Base-by-base conservation (phyloP, 2,888 invertebrate genomes). In the Dendrolimus houi region DNA sequence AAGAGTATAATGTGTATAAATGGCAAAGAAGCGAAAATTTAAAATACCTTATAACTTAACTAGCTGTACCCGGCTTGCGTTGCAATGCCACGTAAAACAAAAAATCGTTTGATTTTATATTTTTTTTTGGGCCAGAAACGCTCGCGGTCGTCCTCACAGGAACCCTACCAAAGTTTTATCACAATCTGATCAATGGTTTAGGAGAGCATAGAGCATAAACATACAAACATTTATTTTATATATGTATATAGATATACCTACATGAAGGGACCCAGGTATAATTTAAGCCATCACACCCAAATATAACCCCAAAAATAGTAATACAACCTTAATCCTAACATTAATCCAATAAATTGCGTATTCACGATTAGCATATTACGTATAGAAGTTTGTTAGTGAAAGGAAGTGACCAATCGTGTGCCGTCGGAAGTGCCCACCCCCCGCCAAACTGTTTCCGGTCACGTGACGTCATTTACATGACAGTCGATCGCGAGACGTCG, bases 401-500 rank as follows among this genome's bases (percentile, higher is more conserved):
- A 87, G 90, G 90, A 90, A 86, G 88, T 87, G 85, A 81, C 88
- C 88, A 89, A 90, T 90, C 86, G 84, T 86, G 84, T 83, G 84
- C 78, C 63, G 81, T 84, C 85, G 87, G 86, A 84, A 81, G 76
- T 79, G 6, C 74, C 83, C 79, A 74, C 85, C 85, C 85, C 78
- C 81, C 80, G 74, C 82, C 84, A 77, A 83, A 83, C 85, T 78
- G 78, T 84, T 83, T 89, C 90, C 89, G 88, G 90, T 85, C 89
- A 83, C 89, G 89, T 89, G 90, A 89, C 88, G 83, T 83, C 86
- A 88, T 90, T 88, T 87, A 85, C 87, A 87, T 89, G 85, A 88
- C 87, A 87, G 81, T 83, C 71, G 78, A 72, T 64, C 67, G 72
- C 70, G 68, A 69, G 76, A 73, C 78, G 74, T 68, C 70, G 70